Evolutionary conservation across 2,888 invertebrate genomes (phyloP), one percentile per base, ranked within the genome.

Genomic region (Agrochola circellaris): DNA sequence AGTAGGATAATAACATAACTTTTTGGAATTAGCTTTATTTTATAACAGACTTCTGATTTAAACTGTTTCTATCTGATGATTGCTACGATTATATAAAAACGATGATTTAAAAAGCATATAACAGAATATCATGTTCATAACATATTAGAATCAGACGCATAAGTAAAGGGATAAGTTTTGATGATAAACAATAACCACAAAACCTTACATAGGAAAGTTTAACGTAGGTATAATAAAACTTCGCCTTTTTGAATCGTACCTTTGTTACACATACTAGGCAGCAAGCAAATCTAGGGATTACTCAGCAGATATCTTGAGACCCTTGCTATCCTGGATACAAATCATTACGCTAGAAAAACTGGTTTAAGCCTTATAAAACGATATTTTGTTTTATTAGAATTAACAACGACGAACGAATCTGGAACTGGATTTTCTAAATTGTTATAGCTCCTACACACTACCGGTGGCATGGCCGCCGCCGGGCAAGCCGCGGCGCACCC

Each of bases 251-350:
- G 11, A 58, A 66, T 67, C 11, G 4, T 38, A 48, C 20, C 30
- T 64, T 56, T 77, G 15, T 51, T 77, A 45, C 26, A 77, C 61
- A 26, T 54, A 51, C 2, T 45, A 77, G 34, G 17, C 11, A 30
- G 17, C 34, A 5, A 34, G 30, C 7, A 54, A 67, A 70, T 48
- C 56, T 30, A 77, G 38, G 56, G 20, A 78, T 64, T 64, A 64
- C 38, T 23, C 1, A 20, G n/a, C 13, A 70, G 23, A 54, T 34
- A 54, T n/a, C 54, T 42, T 42, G 15, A 45, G n/a, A 30, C n/a
- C 48, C n/a, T 51, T 38, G 4, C n/a, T 20, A 48, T 60, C 30
- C 1, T 30, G 15, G 17, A 62, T 62, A 54, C 3, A 68, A 48
- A 77, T 54, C 51, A 48, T 62, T 7, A 15, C 23, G 48, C 4